phyloP scores from a whole-genome alignment of 2,797 vertebrate species.

The Gila robusta region DNA sequence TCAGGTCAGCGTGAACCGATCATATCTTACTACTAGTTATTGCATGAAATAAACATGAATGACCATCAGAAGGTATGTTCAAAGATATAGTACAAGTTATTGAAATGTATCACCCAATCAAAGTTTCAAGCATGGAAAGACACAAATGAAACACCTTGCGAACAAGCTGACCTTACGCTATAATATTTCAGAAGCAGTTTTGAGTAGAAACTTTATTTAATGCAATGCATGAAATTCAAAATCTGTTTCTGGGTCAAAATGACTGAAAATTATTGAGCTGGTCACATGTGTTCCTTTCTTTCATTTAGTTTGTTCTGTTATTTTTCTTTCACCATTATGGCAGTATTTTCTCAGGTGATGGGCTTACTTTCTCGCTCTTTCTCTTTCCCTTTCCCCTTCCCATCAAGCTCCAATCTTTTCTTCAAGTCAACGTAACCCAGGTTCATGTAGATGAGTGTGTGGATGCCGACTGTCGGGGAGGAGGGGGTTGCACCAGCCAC shows the following conservation, averaged over 20 bases:
- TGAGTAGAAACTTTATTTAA: background rate
- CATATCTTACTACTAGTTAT: background rate
- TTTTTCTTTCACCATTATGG: background rate
- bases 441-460: slow-evolving; percentile 85
- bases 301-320: background rate
- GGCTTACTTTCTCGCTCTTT: background rate
- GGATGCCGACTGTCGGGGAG: slow-evolving; percentile 73
- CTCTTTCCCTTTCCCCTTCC: slow-evolving; percentile 35
- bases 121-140: no score
- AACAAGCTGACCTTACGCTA: background rate
- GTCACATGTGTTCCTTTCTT: background rate
- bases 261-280: background rate
- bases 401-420: slow-evolving; percentile 84
- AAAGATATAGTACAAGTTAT: background rate
- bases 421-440: slow-evolving; percentile 82
- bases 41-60: background rate
- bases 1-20: background rate
- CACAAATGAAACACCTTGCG: background rate
- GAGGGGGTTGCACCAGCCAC: slow-evolving; percentile 74
- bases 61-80: background rate
- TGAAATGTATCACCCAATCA: background rate
- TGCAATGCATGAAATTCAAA: background rate
- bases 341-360: background rate
- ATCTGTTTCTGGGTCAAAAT: slow-evolving; percentile 10
- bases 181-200: background rate